Conservation (phyloP, 2,113 vertebrate genomes). For the Oxyura jamaicensis region DNA sequence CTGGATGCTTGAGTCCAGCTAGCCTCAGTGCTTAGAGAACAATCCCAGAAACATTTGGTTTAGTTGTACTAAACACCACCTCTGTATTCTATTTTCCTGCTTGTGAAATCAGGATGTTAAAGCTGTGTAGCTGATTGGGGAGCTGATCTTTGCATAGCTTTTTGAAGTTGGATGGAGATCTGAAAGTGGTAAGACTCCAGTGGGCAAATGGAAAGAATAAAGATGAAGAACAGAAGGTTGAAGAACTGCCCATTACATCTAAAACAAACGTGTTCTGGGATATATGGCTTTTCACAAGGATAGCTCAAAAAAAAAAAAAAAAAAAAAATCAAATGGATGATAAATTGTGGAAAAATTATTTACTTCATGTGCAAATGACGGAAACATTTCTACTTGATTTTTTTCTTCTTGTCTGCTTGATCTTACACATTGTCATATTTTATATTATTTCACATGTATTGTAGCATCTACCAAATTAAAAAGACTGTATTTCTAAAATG, state of each 20-base stretch:
- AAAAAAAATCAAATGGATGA: background rate
- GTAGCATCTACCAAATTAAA: background rate
- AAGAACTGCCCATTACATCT: background rate
- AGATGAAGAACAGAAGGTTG: background rate
- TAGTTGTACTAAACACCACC: background rate
- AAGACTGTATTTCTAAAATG: background rate
- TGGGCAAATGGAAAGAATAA: background rate
- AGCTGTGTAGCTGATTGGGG: background rate
- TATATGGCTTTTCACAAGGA: background rate
- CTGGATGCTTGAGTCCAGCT: accelerated
- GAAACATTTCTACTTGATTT: background rate
- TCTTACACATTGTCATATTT: background rate
- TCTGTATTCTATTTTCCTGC: background rate
- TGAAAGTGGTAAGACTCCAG: background rate
- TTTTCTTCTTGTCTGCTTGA: background rate
- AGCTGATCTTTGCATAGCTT: background rate
- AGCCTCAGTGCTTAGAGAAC: background rate
- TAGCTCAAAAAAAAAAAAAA: background rate
- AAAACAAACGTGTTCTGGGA: background rate
- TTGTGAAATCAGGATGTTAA: background rate
- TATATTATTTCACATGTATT: background rate
- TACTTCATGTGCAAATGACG: background rate
- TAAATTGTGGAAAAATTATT: background rate
- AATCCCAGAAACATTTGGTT: background rate
- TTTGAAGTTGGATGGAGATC: background rate